phyloP scores from a whole-genome alignment of 2,888 invertebrate genomes.

The Drepana falcataria region DNA sequence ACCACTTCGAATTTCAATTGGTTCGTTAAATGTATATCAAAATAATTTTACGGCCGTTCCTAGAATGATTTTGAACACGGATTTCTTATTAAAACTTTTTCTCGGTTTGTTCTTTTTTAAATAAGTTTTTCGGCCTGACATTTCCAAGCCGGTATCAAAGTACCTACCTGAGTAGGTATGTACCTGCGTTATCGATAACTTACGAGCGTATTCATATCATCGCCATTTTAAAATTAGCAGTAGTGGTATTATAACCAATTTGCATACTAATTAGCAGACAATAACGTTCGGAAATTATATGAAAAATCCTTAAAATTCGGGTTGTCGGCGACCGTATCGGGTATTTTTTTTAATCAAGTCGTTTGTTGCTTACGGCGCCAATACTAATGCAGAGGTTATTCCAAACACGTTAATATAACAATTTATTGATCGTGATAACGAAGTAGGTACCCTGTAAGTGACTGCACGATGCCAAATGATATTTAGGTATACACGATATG shows the following conservation, averaged over 20 bases:
- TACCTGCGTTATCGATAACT: neutral
- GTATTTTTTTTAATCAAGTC: constrained; percentile 1
- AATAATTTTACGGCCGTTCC: neutral
- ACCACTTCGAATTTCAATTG: neutral
- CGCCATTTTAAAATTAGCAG: constrained; percentile 1
- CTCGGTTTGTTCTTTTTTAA: neutral
- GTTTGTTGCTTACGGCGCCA: neutral
- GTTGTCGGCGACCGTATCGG: neutral
- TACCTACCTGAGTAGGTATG: neutral
- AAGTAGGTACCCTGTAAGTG: neutral
- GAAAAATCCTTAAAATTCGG: neutral
- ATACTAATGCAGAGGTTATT: neutral
- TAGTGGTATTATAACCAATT: constrained; percentile 1
- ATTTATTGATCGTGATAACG: neutral
- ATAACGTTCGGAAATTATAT: neutral
- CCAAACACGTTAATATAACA: neutral
- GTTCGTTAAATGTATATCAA: neutral
- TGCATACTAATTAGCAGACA: neutral
- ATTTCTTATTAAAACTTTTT: neutral
- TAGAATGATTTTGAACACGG: neutral
- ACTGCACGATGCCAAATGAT: neutral
- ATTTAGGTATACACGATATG: neutral
- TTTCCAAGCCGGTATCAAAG: neutral
- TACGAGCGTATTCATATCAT: neutral
- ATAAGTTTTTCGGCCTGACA: neutral